Evolutionary conservation across 2,797 vertebrate species (phyloP), one percentile per base, ranked within the genome.

Genomic region (Taenioides sp.): DNA sequence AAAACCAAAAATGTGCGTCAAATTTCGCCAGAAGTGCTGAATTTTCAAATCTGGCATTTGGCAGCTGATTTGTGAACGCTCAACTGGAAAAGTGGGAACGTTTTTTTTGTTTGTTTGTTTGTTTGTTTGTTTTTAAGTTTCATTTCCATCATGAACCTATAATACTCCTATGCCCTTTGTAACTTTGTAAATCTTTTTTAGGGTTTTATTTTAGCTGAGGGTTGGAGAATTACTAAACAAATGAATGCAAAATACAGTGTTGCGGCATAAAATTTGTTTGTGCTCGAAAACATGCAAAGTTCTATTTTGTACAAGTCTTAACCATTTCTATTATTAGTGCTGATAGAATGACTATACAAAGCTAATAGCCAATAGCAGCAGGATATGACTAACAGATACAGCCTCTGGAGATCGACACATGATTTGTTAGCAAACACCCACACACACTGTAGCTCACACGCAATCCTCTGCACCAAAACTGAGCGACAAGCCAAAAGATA

Each of bases 401-500:
- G 69, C 60, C 67, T 43, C 71, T 27, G 60, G 58, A n/a, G 70
- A 77, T 7, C 17, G 40, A 73, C 69, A 72, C n/a, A 37, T 52
- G 59, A 73, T 77, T 70, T 60, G 57, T 73, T 62, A 43, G 49
- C n/a, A 34, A 55, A 69, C 72, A 12, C 75, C 2, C 71, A 75
- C 69, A n/a, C 75, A 74, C 37, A 25, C 31, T 2, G 14, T 16
- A 65, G 57, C 55, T 55, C 63, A 79, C 74, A 75, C 34, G 68
- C 17, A 71, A 9, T 61, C 25, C 73, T 76, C 62, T 47, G 34
- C 40, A 73, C 47, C 37, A 25, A 14, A 5, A 25, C 71, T 28
- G 31, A 67, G 31, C 63, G 58, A 72, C 50, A 67, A 63, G 64
- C 69, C 70, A 77, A 64, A 31, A 80, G 20, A 73, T 76, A 58